Conservation (phyloP, 2,888 invertebrate genomes). For the Ophioninae sp. region DNA sequence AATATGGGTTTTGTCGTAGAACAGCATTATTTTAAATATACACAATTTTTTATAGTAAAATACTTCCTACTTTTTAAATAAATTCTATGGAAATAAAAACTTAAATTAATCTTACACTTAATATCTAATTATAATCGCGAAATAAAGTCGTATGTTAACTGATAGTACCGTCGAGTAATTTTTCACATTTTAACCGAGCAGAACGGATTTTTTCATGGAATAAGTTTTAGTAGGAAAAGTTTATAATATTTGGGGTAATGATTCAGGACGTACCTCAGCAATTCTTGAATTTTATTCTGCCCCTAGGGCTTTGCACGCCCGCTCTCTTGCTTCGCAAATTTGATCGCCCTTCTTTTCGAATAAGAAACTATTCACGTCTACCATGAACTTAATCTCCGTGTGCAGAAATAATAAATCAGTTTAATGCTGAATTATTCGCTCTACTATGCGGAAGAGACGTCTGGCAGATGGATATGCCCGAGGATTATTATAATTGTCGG, state of each 20-base stretch:
- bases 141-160: neutral
- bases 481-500: slow-evolving; percentile 27
- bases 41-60: too few species aligned
- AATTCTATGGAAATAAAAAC: too few species aligned
- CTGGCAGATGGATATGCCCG: slow-evolving; percentile 11
- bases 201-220: neutral
- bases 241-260: neutral
- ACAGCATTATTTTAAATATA: too few species aligned
- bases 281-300: neutral
- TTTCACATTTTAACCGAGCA: neutral
- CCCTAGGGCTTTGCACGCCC: neutral
- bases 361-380: slow-evolving; percentile 39
- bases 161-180: neutral
- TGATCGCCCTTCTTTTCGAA: slow-evolving; percentile 10
- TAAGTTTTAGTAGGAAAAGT: neutral
- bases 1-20: too few species aligned
- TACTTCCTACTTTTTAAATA: too few species aligned
- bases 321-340: slow-evolving; percentile 15
- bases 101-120: too few species aligned
- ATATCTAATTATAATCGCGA: neutral
- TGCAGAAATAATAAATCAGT: slow-evolving; percentile 36
- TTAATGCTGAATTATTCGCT: slow-evolving; percentile 50
- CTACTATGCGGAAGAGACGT: slow-evolving; percentile 10
- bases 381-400: slow-evolving; percentile 19
- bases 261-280: neutral